phyloP scores from a whole-genome alignment of 2,888 invertebrate species.

The Prosapia bicincta region DNA sequence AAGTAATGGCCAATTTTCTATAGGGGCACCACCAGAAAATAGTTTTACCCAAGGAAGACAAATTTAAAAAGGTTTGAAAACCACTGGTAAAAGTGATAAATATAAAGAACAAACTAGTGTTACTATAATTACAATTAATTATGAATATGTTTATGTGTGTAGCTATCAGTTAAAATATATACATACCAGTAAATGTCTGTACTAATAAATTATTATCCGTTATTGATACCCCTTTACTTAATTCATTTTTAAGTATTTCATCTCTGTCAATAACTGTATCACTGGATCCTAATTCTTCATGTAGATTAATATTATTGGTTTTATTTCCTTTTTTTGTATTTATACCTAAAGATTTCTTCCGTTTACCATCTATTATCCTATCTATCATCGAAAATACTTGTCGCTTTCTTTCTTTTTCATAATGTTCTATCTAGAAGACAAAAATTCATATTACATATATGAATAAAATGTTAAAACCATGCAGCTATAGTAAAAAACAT shows the following conservation, averaged over 20 bases:
- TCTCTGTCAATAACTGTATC: slow-evolving; percentile 51
- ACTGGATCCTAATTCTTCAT: slow-evolving; percentile 41
- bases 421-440: slow-evolving; percentile 43
- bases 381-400: slow-evolving; percentile 63
- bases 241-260: slow-evolving; percentile 66
- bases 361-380: slow-evolving; percentile 74
- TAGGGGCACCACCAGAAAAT: too few relatives aligned
- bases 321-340: slow-evolving; percentile 43
- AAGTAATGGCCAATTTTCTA: too few relatives aligned
- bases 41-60: too few relatives aligned
- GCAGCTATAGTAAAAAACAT: too few relatives aligned
- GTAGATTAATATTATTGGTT: slow-evolving; percentile 13
- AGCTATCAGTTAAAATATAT: too few relatives aligned
- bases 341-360: slow-evolving; percentile 57
- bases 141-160: too few relatives aligned
- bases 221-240: slow-evolving; percentile 55
- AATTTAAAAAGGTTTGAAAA: too few relatives aligned
- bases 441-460: too few relatives aligned
- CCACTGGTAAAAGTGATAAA: too few relatives aligned
- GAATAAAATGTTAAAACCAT: too few relatives aligned
- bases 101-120: too few relatives aligned
- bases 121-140: too few relatives aligned
- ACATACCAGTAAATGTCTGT: slow-evolving; percentile 63
- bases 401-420: slow-evolving; percentile 54
- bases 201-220: slow-evolving; percentile 59